Base-by-base conservation (phyloP, 2,113 vertebrate species). In the Myiozetetes cayanensis region DNA sequence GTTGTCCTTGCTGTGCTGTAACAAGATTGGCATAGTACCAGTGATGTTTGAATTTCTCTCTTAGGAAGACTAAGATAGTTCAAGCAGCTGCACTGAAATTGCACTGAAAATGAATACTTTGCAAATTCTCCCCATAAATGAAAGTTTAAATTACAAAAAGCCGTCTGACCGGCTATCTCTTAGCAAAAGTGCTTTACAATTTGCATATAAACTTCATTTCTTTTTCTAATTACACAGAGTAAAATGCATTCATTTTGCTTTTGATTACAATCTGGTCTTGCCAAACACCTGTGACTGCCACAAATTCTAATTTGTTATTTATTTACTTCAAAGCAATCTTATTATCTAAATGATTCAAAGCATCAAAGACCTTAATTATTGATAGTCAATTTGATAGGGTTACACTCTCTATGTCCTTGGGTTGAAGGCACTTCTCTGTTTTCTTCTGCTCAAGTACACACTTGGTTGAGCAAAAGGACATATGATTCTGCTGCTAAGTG, bases 221-320 rank as follows among this genome's bases (percentile, higher is more conserved):
- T 98, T 98, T 98, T 98, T 91, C 97, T 98, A 98, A 98, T 98
- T 98, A 97, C 90, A 89, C 86, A 83, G 96, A 97, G 91, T 96
- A 97, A 98, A 98, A 98, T 97, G 92, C 93, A 98, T 97, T 98
- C 95, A 98, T 98, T 98, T 98, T 96, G 93, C 95, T 96, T 93
- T 93, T 97, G 97, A 98, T 98, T 98, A 98, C 94, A 96, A 96
- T 80, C 93, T 91, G 68, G 79, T 91, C 80, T 86, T 98, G 96
- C 97, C 98, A 98, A 98, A 98, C 97, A 98, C 98, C 98, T 98
- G 98, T 97, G 98, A 98, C 97, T 97, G 97, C 95, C 89, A 97
- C 97, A 98, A 97, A 97, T 98, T 97, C 92, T 96, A 98, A 98
- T 98, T 97, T 96, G 96, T 97, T 98, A 98, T 98, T 98, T 98